Conservation (phyloP, 1,140 invertebrate genomes). For the Rhyzopertha dominica region DNA sequence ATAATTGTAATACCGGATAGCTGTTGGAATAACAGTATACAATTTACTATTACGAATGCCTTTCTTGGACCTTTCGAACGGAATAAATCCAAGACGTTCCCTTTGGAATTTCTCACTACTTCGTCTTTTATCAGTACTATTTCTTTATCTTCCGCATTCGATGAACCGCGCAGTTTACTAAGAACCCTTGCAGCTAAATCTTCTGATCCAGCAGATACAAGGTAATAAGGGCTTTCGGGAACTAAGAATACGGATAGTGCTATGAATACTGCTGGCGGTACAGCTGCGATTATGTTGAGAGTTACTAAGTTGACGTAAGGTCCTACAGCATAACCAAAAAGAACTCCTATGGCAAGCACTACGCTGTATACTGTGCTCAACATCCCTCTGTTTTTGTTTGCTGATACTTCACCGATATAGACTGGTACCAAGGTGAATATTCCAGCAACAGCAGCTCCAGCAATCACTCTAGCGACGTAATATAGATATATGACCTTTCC, state of each 20-base stretch:
- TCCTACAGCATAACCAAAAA: slow-evolving; percentile 51
- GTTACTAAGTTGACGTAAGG: slow-evolving; percentile 51
- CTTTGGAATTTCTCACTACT: no score
- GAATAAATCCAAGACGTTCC: slow-evolving; percentile 54
- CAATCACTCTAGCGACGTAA: slow-evolving; percentile 41
- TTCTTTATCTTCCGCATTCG: no score
- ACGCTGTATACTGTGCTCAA: slow-evolving; percentile 14
- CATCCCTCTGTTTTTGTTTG: slow-evolving; percentile 23
- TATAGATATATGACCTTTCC: slow-evolving; percentile 38
- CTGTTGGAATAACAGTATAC: slow-evolving; percentile 69
- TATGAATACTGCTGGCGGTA: slow-evolving; percentile 49
- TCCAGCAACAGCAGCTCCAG: slow-evolving; percentile 44
- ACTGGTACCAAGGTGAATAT: slow-evolving; percentile 48
- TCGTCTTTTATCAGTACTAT: slow-evolving; percentile 16
- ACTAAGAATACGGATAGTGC: slow-evolving; percentile 45
- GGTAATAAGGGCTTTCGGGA: slow-evolving; percentile 74
- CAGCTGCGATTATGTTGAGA: slow-evolving; percentile 46
- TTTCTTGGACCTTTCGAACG: slow-evolving; percentile 52
- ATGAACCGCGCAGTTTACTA: slow-evolving; percentile 54
- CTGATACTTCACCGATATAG: slow-evolving; percentile 48
- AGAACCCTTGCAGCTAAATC: slow-evolving; percentile 59
- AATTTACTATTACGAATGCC: slow-evolving; percentile 63
- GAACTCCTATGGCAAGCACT: slow-evolving; percentile 10
- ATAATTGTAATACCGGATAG: slow-evolving; percentile 78
- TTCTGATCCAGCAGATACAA: slow-evolving; percentile 54